Conservation (phyloP, 2,113 vertebrate species). For the Nibea albiflora region DNA sequence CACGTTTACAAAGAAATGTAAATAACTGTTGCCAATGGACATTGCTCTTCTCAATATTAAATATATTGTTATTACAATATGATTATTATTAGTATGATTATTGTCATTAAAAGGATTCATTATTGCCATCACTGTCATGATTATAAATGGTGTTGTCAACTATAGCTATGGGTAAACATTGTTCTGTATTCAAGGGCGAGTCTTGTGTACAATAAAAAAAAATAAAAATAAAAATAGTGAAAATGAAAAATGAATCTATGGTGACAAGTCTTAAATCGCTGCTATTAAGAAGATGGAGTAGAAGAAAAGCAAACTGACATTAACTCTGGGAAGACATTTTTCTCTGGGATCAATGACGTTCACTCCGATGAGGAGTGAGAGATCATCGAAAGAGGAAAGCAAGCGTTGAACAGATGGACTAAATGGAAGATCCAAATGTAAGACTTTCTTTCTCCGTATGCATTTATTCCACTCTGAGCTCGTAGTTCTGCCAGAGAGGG, state of each 20-base stretch:
- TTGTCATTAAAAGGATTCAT: slow-evolving; percentile 75
- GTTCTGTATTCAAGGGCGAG: slow-evolving; percentile 73
- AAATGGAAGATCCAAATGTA: slow-evolving; percentile 49
- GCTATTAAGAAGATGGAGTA: slow-evolving; percentile 74
- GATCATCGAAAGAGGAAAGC: slow-evolving; percentile 40
- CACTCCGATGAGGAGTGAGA: slow-evolving; percentile 52
- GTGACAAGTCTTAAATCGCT: slow-evolving; percentile 76
- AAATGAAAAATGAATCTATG: slow-evolving; percentile 57
- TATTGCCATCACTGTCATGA: slow-evolving; percentile 71
- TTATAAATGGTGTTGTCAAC: slow-evolving; percentile 73
- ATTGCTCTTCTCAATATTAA: slow-evolving; percentile 81
- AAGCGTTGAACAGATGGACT: slow-evolving; percentile 19
- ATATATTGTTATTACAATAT: slow-evolving; percentile 82
- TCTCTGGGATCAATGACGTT: slow-evolving; percentile 69
- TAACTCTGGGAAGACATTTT: slow-evolving; percentile 71
- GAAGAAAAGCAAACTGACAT: slow-evolving; percentile 55
- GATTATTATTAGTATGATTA: slow-evolving; percentile 78
- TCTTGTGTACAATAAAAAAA: slow-evolving; percentile 70
- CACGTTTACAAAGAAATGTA: slow-evolving; percentile 81
- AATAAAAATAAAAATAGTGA: slow-evolving; percentile 36
- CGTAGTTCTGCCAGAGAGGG: slow-evolving; percentile 26
- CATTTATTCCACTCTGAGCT: slow-evolving; percentile 52
- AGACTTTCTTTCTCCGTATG: slow-evolving; percentile 53
- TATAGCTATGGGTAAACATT: slow-evolving; percentile 72
- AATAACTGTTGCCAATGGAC: slow-evolving; percentile 81